phyloP scores from a whole-genome alignment of 2,113 vertebrate genomes.

The Brachypteracias leptosomus region DNA sequence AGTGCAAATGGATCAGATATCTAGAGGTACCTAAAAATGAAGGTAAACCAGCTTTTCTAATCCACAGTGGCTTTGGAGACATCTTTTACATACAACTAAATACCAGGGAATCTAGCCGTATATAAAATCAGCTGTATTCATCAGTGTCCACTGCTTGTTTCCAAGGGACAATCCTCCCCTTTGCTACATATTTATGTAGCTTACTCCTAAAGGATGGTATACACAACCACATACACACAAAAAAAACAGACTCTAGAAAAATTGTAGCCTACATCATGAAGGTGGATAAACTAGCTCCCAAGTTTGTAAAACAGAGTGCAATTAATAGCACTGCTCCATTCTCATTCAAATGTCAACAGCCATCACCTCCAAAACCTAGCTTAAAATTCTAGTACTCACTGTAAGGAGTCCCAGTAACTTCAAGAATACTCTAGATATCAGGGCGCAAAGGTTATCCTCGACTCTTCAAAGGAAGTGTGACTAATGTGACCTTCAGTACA shows the following conservation, averaged over 20 bases:
- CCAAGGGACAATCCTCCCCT: background rate
- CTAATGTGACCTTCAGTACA: background rate
- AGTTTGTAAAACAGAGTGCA: background rate
- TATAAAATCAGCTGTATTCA: background rate
- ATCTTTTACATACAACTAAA: background rate
- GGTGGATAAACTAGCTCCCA: background rate
- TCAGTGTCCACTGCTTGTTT: rapidly evolving
- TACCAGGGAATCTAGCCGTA: background rate
- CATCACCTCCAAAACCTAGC: background rate
- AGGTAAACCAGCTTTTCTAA: background rate
- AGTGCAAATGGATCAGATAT: background rate
- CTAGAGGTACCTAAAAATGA: background rate
- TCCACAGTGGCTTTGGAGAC: background rate
- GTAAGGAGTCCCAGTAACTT: background rate
- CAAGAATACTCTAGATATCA: background rate
- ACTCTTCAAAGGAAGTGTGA: background rate
- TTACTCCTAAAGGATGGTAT: background rate
- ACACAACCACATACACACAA: background rate
- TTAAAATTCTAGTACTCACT: background rate
- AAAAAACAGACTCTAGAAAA: background rate
- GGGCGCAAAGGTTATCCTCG: background rate
- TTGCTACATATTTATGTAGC: background rate
- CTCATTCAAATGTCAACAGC: conserved; percentile 1
- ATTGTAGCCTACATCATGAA: background rate
- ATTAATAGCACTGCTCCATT: background rate